phyloP scores from a whole-genome alignment of 2,888 invertebrate genomes.

The Pherbina coryleti region DNA sequence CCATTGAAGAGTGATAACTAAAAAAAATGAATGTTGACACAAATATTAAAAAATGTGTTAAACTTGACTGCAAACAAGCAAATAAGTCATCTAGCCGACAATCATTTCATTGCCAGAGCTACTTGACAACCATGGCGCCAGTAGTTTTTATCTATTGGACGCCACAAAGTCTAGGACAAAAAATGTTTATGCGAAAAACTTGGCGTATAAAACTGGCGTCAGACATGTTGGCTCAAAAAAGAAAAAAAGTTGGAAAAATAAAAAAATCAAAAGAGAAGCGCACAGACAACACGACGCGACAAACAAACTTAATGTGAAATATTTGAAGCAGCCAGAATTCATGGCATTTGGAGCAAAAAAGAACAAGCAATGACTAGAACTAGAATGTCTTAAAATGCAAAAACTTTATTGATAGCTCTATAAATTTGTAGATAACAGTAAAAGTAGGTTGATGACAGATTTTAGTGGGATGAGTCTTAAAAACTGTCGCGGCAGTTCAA shows the following conservation, averaged over 20 bases:
- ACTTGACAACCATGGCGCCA: constrained; percentile 58
- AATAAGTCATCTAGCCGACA: too few relatives aligned
- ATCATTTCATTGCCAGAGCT: neutral
- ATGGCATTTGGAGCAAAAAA: neutral
- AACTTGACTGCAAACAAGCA: too few relatives aligned
- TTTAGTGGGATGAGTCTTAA: neutral
- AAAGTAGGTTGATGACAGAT: neutral
- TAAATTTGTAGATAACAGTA: neutral
- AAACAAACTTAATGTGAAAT: constrained; percentile 3
- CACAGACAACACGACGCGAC: neutral
- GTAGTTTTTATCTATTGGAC: constrained; percentile 62
- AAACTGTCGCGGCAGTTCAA: too few relatives aligned
- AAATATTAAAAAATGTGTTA: too few relatives aligned
- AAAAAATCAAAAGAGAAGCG: neutral
- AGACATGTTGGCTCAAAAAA: constrained; percentile 53
- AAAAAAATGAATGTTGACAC: neutral
- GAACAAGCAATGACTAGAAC: neutral
- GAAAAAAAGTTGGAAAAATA: neutral
- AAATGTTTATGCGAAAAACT: constrained; percentile 22
- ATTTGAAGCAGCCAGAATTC: neutral
- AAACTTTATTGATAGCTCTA: too few relatives aligned
- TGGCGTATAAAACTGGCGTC: constrained; percentile 62
- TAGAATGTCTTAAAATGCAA: neutral
- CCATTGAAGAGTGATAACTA: too few relatives aligned
- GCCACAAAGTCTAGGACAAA: constrained; percentile 60